Conservation (phyloP, 2,888 invertebrate species). For the Podotricha telesiphe region DNA sequence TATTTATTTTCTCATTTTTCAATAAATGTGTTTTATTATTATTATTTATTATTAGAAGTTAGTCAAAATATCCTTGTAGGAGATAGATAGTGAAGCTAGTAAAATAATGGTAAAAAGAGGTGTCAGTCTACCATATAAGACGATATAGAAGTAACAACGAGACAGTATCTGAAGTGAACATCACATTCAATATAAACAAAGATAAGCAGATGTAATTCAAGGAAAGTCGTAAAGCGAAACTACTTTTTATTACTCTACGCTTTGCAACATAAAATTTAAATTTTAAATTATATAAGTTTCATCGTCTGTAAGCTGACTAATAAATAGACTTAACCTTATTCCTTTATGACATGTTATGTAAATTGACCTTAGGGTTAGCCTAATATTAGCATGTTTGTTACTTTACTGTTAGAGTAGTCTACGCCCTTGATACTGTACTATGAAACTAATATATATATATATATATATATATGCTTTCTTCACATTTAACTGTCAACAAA, state of each 20-base stretch:
- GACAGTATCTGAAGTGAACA: slow-evolving; percentile 2
- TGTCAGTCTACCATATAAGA: neutral
- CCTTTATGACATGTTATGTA: slow-evolving; percentile 29
- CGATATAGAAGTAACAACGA: neutral
- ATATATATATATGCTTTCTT: too few relatives aligned
- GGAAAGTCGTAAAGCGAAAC: slow-evolving; percentile 19
- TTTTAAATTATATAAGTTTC: slow-evolving; percentile 21
- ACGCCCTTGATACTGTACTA: slow-evolving; percentile 16
- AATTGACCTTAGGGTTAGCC: slow-evolving; percentile 29
- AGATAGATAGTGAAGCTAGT: too few relatives aligned
- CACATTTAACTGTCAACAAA: neutral
- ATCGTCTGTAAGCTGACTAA: slow-evolving; percentile 23
- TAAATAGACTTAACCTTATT: slow-evolving; percentile 21
- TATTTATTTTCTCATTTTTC: too few relatives aligned
- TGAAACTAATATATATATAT: too few relatives aligned
- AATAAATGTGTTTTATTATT: too few relatives aligned
- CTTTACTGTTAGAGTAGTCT: slow-evolving; percentile 22
- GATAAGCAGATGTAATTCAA: slow-evolving; percentile 24
- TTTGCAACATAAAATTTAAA: slow-evolving; percentile 23
- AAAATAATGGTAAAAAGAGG: neutral
- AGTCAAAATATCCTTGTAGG: too few relatives aligned
- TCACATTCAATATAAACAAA: slow-evolving; percentile 24
- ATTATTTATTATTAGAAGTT: too few relatives aligned
- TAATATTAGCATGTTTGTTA: slow-evolving; percentile 31
- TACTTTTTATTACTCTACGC: slow-evolving; percentile 24